Evolutionary conservation across 2,113 vertebrate genomes (phyloP).

Genomic region (Ardeotis arabs): DNA sequence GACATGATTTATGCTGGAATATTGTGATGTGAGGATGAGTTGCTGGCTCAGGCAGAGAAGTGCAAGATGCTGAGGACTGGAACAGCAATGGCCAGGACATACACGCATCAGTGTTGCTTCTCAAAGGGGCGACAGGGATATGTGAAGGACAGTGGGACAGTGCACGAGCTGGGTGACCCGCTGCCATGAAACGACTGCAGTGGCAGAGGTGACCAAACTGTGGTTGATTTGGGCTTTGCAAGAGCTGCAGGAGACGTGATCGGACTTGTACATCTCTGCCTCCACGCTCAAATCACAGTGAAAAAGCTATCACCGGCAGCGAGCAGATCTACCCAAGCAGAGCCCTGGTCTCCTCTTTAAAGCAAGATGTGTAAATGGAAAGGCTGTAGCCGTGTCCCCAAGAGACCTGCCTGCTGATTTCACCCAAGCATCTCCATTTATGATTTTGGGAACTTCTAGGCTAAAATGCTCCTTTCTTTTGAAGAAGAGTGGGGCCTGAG

Average conservation of each 20-base stretch:
- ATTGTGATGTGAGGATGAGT: background rate
- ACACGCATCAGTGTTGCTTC: fast-evolving
- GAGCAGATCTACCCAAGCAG: background rate
- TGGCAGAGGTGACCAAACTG: background rate
- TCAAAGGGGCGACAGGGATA: background rate
- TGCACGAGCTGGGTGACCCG: background rate
- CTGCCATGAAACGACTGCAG: background rate
- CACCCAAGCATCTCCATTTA: background rate
- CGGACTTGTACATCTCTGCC: background rate
- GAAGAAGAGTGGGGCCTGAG: background rate
- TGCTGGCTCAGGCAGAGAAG: background rate
- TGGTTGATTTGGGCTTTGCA: background rate
- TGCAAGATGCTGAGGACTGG: background rate
- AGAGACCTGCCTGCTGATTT: background rate
- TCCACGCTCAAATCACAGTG: background rate
- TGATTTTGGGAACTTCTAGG: background rate
- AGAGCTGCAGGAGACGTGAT: background rate
- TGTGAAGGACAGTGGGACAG: fast-evolving
- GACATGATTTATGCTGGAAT: background rate
- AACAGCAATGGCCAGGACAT: too few species aligned
- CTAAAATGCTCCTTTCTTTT: background rate
- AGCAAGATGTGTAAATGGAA: background rate
- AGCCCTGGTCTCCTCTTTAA: background rate
- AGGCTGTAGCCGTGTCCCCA: background rate
- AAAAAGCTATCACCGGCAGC: background rate